phyloP scores from a whole-genome alignment of 2,888 invertebrate genomes.

The Drosophila silvestris region DNA sequence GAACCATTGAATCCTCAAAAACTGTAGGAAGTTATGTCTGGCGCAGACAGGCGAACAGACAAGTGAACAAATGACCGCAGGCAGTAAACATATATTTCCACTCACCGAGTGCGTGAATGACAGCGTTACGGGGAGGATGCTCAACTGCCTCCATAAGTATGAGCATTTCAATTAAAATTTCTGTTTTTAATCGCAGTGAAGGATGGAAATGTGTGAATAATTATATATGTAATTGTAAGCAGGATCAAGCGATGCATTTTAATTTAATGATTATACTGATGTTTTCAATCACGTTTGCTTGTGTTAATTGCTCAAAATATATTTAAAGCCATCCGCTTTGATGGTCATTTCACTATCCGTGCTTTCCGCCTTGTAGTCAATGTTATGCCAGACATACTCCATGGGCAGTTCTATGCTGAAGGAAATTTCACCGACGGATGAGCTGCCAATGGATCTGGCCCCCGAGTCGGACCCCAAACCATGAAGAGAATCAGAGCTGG shows the following conservation, averaged over 20 bases:
- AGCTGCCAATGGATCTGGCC: constrained; percentile 3
- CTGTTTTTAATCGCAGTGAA: constrained; percentile 71
- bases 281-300: neutral
- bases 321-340: constrained; percentile 58
- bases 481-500: neutral
- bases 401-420: constrained; percentile 53
- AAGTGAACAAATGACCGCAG: constrained; percentile 63
- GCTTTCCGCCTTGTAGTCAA: constrained; percentile 27
- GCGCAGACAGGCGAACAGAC: constrained; percentile 35
- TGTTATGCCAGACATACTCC: constrained; percentile 58
- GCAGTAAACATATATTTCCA: constrained; percentile 40
- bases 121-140: constrained; percentile 47
- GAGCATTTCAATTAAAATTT: constrained; percentile 82
- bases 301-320: constrained; percentile 25
- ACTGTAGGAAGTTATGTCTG: constrained; percentile 22
- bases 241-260: constrained; percentile 23
- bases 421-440: constrained; percentile 35
- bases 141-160: constrained; percentile 77
- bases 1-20: constrained; percentile 36
- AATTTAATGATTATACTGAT: constrained; percentile 40
- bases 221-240: neutral
- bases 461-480: neutral
- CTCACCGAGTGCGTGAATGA: constrained; percentile 43
- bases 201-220: constrained; percentile 4
- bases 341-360: constrained; percentile 67